Base-by-base conservation (phyloP, 2,888 invertebrate species). In the Eubasilissa splendida region DNA sequence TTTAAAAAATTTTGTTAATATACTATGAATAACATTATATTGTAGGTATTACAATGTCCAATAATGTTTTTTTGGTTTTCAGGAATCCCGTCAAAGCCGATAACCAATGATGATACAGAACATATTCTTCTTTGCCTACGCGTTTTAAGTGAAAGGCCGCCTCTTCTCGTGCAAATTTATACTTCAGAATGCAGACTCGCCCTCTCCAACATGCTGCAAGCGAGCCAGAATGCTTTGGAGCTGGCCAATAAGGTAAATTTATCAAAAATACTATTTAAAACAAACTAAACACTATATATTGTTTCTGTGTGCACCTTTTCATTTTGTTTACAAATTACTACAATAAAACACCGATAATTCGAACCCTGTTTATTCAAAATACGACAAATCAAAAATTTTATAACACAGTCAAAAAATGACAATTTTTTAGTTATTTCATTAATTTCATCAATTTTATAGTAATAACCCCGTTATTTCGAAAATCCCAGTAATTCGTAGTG, bases 91-190 rank as follows among this genome's bases (percentile, higher is more conserved):
- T 93, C 94, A 5, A 87, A 90, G 87, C 93, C 95, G 0, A 96
- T 99, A 85, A 99, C 98, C n/a, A 97, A 98, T 85, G 99, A 99
- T 87, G 98, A 99, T 88, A 90, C 94, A 56, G 98, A 99, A 87
- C 94, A 98, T 86, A 94, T 97, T 80, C 94, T 96, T 74, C 91
- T 96, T 84, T 97, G 97, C 86, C 88, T 97, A 84, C 92, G 93
- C 82, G 95, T 95, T 0, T 90, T 96, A 12, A 93, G 94, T 59
- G 93, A 93, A 81, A 92, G 94, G 10, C 93, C 94, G 4, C 91
- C 92, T 0, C 88, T 93, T 81, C 92, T 96, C 77, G 91, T 93
- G 11, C 91, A 93, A 63, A 93, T 95, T 73, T 98, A 95, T 87
- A 94, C 93, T 77, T 89, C 90, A 77, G 92, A 93, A 83, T 98